Conservation (phyloP, 2,113 vertebrate species). For the Macquaria australasica region DNA sequence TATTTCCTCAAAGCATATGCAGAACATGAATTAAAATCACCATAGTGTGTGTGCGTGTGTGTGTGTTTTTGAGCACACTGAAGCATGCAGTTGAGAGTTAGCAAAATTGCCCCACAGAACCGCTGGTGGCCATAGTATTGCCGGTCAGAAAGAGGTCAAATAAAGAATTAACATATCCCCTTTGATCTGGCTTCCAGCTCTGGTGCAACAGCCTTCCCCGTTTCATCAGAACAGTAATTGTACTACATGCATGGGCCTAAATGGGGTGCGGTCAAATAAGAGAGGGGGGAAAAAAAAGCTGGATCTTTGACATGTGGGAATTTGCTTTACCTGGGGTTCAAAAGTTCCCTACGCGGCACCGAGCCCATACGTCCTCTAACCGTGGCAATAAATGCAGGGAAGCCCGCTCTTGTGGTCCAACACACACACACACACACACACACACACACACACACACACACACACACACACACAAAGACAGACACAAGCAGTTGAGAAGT, state of each 20-base stretch:
- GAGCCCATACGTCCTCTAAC: slow-evolving; percentile 59
- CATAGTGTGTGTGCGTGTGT: not conserved
- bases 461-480: slow-evolving; percentile 13
- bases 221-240: slow-evolving; percentile 66
- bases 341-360: slow-evolving; percentile 54
- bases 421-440: slow-evolving; percentile 29
- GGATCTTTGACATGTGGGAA: slow-evolving; percentile 69
- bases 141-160: slow-evolving; percentile 55
- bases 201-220: slow-evolving; percentile 29
- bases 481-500: slow-evolving; percentile 9
- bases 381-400: slow-evolving; percentile 51
- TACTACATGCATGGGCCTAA: slow-evolving; percentile 53
- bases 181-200: slow-evolving; percentile 59
- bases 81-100: not conserved
- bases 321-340: slow-evolving; percentile 76
- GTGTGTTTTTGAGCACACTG: not conserved
- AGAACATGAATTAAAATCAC: not conserved
- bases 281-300: slow-evolving; percentile 13
- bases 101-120: slow-evolving; percentile 8
- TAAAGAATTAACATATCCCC: slow-evolving; percentile 39
- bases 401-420: slow-evolving; percentile 41
- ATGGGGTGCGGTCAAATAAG: slow-evolving; percentile 60
- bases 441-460: slow-evolving; percentile 33
- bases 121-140: not conserved
- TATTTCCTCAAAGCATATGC: not conserved